Evolutionary conservation across 2,113 vertebrate species (phyloP), one percentile per base, ranked within the genome.

Genomic region (Sander vitreus): DNA sequence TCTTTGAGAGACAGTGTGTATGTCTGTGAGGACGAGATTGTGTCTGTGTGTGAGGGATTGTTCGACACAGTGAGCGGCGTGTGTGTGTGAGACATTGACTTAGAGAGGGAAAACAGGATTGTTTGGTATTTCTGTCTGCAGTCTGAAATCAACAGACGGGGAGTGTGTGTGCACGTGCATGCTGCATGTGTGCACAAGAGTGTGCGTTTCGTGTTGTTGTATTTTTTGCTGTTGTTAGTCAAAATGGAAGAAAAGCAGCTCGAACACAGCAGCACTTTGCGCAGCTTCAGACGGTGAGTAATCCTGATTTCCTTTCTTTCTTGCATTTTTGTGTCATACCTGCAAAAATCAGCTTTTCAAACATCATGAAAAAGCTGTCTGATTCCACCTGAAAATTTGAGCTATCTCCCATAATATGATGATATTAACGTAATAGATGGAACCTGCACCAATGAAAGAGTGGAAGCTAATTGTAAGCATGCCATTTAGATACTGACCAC

Each of bases 21-120:
- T 76, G 39, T 91, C 79, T 89, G 72, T 65, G 71, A 71, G 81
- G 86, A 83, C 87, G 88, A 73, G 78, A 85, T 54, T 66, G 51
- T 78, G 62, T 84, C 33, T 84, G 66, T 89, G 85, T 76, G 50
- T 75, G 67, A 80, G 51, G 57, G 78, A 76, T 65, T 81, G 82
- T 92, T 88, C 57, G 53, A 43, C 66, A 14, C 73, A 81, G 63
- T 33, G 54, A 86, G 80, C n/a, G 53, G 45, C 11, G 62, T 47
- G 50, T 59, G 54, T 25, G 30, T 33, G 45, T 70, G 33, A 81
- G 36, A 86, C 51, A 73, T 13, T 72, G 74, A 74, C 67, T 76
- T 15, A 55, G 63, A 68, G 57, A 73, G 47, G 18, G 65, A 64
- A 76, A 85, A 73, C 27, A 36, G 66, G 45, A 85, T 57, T 51